Evolutionary conservation across 1,140 invertebrate species (phyloP), one percentile per base, ranked within the genome.

Genomic region (Psix sp.): DNA sequence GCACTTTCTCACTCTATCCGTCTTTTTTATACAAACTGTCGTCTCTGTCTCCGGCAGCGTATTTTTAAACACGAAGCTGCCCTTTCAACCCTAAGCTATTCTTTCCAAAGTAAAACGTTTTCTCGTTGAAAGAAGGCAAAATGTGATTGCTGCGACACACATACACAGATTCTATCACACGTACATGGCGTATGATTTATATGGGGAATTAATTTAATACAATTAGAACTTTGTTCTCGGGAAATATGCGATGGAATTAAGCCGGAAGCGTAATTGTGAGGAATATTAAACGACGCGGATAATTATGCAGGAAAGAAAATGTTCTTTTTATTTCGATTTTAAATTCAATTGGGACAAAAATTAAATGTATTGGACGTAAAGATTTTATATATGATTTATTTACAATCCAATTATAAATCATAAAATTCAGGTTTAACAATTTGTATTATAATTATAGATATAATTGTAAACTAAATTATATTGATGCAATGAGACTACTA

Each of bases 1-100:
- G 20, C 13, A 10, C 14, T 35, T 15, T 36, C 29, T 43, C 38
- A 42, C 36, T 56, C 31, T 36, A 17, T 46, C 17, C 9, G 24
- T 10, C 39, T 42, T n/a, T 11, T 15, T 31, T 33, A 1, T 7
- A 1, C 15, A 1, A 0, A 13, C 21, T 26, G 29, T 20, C 31
- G 9, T 36, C 18, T 63, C 38, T 11, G 17, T 36, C 6, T 35
- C 29, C 17, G 33, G 20, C 35, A 42, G 13, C 43, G 63, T 67
- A 49, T 67, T 57, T 67, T 67, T 67, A 56, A 67, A 67, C 63
- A 57, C 51, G 63, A 67, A 49, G 42, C 45, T 57, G 63, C 63
- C 63, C 43, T 67, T 67, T 57, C 63, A 67, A 57, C 43, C 52
- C 52, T 49, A 43, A 36, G 18, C 63, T 57, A 57, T 67, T 65